Conservation (phyloP, 2,888 invertebrate species). For the Pammene fasciana region DNA sequence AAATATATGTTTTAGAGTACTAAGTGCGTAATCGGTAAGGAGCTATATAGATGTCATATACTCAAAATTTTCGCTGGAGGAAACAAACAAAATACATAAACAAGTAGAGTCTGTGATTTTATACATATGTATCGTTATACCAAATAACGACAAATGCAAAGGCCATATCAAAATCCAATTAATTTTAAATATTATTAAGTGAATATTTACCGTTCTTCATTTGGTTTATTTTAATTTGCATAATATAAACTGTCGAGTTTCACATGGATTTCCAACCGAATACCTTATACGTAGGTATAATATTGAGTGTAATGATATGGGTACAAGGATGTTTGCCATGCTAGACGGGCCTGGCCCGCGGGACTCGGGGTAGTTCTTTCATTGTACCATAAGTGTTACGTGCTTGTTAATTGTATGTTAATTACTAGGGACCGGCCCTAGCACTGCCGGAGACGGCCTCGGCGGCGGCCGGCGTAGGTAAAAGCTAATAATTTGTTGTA, state of each 20-base stretch:
- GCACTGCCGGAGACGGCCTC: constrained; percentile 49
- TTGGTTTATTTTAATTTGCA: constrained; percentile 59
- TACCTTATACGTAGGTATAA: constrained; percentile 28
- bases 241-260: constrained; percentile 33
- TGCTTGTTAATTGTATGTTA: constrained; percentile 68
- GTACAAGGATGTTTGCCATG: constrained; percentile 33
- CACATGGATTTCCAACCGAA: constrained; percentile 22
- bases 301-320: constrained; percentile 16
- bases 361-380: constrained; percentile 56
- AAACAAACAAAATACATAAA: constrained; percentile 61
- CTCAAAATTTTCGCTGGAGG: constrained; percentile 67
- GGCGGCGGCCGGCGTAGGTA: constrained; percentile 65
- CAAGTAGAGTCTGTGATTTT: constrained; percentile 78
- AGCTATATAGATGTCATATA: constrained; percentile 75
- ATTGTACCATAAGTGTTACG: constrained; percentile 75
- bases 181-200: constrained; percentile 72
- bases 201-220: constrained; percentile 54
- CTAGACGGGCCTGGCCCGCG: constrained; percentile 45
- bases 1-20: constrained; percentile 77
- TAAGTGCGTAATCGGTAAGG: constrained; percentile 79
- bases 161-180: constrained; percentile 81
- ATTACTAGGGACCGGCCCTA: constrained; percentile 60
- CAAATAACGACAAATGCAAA: constrained; percentile 70
- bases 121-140: constrained; percentile 74
- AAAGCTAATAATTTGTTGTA: constrained; percentile 80